These are phyloP conservation scores for Geopemphigus sp. DNA, from an alignment of 1,140 invertebrate genomes.

Conservation along the genomic window DNA sequence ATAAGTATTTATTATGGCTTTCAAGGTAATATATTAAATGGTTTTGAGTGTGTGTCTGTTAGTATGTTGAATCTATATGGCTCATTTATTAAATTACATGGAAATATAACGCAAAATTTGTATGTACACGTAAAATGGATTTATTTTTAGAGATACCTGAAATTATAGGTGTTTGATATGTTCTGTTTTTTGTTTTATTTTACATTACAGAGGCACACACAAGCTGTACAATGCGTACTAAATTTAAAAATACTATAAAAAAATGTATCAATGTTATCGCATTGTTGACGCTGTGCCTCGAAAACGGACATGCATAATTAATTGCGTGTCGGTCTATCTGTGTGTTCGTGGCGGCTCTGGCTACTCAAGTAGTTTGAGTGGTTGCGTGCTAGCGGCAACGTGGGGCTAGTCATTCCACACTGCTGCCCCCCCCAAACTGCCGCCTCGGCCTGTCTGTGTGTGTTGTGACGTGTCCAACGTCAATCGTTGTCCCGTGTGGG, in stretches of 20 bases:
- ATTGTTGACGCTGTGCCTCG: slow-evolving; percentile 48
- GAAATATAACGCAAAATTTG: background rate
- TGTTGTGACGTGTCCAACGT: slow-evolving; percentile 47
- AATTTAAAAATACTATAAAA: slow-evolving; percentile 40
- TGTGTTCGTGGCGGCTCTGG: slow-evolving; percentile 42
- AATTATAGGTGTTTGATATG: slow-evolving; percentile 47
- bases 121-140: slow-evolving; percentile 29
- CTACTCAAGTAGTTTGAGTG: slow-evolving; percentile 47
- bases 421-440: slow-evolving; percentile 27
- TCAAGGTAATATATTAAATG: slow-evolving; percentile 3
- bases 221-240: slow-evolving; percentile 50
- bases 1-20: background rate
- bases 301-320: slow-evolving; percentile 46
- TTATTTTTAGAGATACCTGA: slow-evolving; percentile 23
- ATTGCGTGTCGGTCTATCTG: slow-evolving; percentile 38
- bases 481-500: slow-evolving; percentile 46
- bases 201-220: slow-evolving; percentile 49
- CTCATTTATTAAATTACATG: background rate
- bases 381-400: slow-evolving; percentile 28
- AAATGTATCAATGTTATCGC: slow-evolving; percentile 48
- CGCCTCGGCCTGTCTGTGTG: slow-evolving; percentile 43
- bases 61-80: slow-evolving; percentile 9
- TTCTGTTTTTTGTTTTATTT: slow-evolving; percentile 50
- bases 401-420: slow-evolving; percentile 46
- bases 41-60: slow-evolving; percentile 32